These are phyloP conservation scores for Cerastoderma edule DNA, from an alignment of 2,888 invertebrate species.

Conservation along the genomic window DNA sequence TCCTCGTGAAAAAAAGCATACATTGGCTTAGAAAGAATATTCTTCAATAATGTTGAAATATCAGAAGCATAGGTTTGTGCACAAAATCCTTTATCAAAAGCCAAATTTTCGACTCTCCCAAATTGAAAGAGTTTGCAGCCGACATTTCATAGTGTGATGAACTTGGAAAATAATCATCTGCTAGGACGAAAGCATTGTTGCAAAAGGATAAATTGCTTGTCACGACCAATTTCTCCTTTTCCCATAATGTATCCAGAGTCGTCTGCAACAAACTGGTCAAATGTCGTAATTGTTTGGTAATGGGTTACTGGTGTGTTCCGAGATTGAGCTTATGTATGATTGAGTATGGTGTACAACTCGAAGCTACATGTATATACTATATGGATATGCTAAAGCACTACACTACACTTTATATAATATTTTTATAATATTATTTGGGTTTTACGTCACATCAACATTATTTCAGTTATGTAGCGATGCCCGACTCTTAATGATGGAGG, in stretches of 20 bases:
- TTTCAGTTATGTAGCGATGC: too few relatives aligned
- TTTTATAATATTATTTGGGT: too few relatives aligned
- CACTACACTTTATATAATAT: too few relatives aligned
- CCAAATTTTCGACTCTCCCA: not conserved
- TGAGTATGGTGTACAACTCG: not conserved
- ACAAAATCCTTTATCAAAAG: not conserved
- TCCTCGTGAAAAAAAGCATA: not conserved
- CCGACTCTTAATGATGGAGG: too few relatives aligned
- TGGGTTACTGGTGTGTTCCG: too few relatives aligned
- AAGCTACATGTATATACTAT: too few relatives aligned
- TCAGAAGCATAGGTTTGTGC: too few relatives aligned
- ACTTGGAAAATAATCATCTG: not conserved
- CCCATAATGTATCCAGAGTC: not conserved
- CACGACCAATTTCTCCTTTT: slow-evolving; percentile 8
- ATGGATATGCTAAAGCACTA: too few relatives aligned
- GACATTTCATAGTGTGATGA: not conserved
- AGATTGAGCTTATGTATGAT: not conserved
- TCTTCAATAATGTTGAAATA: not conserved
- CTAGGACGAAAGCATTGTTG: not conserved
- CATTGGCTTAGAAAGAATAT: not conserved
- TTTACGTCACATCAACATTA: too few relatives aligned
- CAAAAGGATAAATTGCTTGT: not conserved
- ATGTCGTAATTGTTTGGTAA: too few relatives aligned
- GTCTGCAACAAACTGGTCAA: not conserved
- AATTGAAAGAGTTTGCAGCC: not conserved